These are phyloP conservation scores for human (Homo sapiens) DNA, from an alignment of 2,113 vertebrate species.

Conservation along the genomic window DNA sequence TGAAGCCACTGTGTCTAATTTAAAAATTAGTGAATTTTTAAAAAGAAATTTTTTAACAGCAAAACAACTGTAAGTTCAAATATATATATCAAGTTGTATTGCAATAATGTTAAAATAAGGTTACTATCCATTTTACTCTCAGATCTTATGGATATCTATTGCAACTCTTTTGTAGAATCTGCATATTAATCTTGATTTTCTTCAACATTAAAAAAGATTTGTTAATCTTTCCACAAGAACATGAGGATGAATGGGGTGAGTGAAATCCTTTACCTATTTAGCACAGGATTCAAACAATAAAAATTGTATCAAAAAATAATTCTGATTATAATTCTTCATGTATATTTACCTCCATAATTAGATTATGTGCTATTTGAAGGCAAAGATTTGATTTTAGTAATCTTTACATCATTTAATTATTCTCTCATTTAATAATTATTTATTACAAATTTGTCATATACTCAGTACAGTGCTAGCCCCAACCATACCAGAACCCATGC, in stretches of 20 bases:
- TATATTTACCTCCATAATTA: neutral
- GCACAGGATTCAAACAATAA: neutral
- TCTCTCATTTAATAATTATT: neutral
- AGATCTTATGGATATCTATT: neutral
- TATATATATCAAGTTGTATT: neutral
- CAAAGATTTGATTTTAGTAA: conserved; percentile 16
- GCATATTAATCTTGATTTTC: neutral
- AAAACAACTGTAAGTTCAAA: conserved; percentile 31
- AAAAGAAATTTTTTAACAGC: neutral
- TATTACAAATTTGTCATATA: neutral
- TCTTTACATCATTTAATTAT: neutral
- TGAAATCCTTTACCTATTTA: neutral
- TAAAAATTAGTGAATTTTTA: neutral
- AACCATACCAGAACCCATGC: neutral
- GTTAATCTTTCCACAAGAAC: neutral
- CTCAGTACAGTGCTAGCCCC: neutral
- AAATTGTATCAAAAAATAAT: neutral
- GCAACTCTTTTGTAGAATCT: neutral
- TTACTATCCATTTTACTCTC: neutral
- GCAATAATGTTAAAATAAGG: neutral
- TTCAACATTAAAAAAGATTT: neutral
- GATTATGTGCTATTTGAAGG: neutral
- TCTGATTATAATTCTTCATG: neutral
- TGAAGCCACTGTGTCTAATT: neutral
- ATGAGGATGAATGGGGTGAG: neutral